phyloP scores from a whole-genome alignment of 2,113 vertebrate genomes.

The Cochlearius cochlearius region DNA sequence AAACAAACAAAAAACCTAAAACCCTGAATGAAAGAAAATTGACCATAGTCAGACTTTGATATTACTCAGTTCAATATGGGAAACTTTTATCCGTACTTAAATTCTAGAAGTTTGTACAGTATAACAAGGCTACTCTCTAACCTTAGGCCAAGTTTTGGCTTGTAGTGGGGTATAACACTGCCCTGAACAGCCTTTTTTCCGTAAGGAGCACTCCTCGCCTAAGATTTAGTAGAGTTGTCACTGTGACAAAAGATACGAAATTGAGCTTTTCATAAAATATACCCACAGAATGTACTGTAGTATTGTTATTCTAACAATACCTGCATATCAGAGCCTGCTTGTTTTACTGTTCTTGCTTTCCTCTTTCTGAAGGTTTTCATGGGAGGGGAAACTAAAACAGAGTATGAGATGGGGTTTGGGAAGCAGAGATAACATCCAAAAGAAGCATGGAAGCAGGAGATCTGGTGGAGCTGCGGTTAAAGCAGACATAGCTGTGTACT shows the following conservation, averaged over 20 bases:
- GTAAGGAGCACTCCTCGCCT: neutral
- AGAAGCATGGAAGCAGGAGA: neutral
- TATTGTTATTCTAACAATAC: neutral
- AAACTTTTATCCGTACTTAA: neutral
- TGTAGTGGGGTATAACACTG: fast-evolving
- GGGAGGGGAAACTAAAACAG: neutral
- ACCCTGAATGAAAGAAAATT: neutral
- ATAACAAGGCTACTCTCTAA: neutral
- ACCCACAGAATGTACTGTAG: neutral
- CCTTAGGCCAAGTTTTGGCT: neutral
- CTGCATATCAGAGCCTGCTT: neutral
- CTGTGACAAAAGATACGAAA: neutral
- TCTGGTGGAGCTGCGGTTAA: neutral
- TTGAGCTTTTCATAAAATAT: neutral
- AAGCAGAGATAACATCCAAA: neutral
- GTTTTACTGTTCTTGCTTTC: neutral
- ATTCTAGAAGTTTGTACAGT: neutral
- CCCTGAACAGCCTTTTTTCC: neutral
- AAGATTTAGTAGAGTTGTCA: neutral
- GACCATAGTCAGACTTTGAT: neutral
- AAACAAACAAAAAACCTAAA: neutral
- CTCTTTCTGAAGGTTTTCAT: neutral
- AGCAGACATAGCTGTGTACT: neutral
- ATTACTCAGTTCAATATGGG: neutral
- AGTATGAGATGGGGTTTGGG: neutral